Evolutionary conservation across 2,888 invertebrate genomes (phyloP).

Genomic region (Thereva nobilitata): DNA sequence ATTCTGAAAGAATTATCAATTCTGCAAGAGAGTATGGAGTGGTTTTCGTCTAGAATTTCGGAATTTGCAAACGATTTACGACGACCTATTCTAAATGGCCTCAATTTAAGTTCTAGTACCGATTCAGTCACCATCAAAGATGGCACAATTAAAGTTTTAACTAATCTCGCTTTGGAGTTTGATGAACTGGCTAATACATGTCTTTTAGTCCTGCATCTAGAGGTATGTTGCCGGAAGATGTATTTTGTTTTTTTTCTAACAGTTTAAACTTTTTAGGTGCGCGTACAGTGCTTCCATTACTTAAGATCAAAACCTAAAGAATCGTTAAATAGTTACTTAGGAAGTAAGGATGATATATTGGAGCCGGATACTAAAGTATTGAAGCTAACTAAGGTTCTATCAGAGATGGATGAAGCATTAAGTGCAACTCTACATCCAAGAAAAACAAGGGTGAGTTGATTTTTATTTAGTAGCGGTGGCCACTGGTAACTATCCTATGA

Average conservation of each 20-base stretch:
- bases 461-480: no score
- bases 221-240: constrained; percentile 62
- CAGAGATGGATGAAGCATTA: constrained; percentile 77
- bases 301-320: constrained; percentile 62
- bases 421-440: constrained; percentile 74
- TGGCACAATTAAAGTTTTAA: constrained; percentile 66
- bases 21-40: constrained; percentile 90
- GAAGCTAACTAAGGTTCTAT: constrained; percentile 76
- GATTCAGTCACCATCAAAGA: constrained; percentile 60
- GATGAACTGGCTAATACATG: constrained; percentile 90
- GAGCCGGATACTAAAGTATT: constrained; percentile 77
- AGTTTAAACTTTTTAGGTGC: constrained; percentile 62
- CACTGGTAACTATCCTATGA: no score
- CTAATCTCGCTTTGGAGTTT: constrained; percentile 76
- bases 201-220: constrained; percentile 87
- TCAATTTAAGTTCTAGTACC: constrained; percentile 47
- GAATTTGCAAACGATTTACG: constrained; percentile 64
- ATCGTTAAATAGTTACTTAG: constrained; percentile 51
- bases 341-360: constrained; percentile 69
- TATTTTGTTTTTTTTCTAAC: background rate
- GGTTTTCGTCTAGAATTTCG: constrained; percentile 73
- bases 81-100: constrained; percentile 59
- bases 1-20: constrained; percentile 84
- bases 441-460: constrained; percentile 69
- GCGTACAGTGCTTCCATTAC: constrained; percentile 96